These are phyloP conservation scores for Actinia tenebrosa DNA, from an alignment of 64 coral and sea anemone species.

Conservation along the genomic window DNA sequence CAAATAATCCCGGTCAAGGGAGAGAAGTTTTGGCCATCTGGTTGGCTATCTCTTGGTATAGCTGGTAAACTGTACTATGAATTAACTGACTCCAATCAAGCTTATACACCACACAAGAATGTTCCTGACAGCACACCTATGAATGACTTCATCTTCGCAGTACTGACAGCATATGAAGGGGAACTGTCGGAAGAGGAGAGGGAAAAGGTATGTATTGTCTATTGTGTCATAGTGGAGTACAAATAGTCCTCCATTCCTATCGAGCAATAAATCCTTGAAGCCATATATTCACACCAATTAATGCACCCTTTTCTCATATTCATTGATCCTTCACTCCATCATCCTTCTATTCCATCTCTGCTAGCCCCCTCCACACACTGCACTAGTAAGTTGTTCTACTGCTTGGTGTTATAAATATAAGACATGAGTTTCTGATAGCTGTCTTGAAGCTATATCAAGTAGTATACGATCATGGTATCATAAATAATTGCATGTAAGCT, in stretches of 20 bases:
- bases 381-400: no score
- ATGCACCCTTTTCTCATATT: no score
- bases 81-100: conserved; percentile 20
- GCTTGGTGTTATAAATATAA: no score
- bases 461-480: no score
- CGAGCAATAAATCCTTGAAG: not conserved
- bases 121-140: conserved; percentile 69
- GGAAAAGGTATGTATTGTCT: not conserved
- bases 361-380: no score
- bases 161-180: conserved; percentile 54
- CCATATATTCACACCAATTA: not conserved
- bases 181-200: conserved; percentile 32
- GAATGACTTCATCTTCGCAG: conserved; percentile 71
- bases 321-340: not conserved
- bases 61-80: conserved; percentile 78
- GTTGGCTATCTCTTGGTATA: conserved; percentile 66
- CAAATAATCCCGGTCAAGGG: conserved; percentile 74
- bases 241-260: not conserved
- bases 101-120: conserved; percentile 43
- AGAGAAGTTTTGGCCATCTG: conserved; percentile 37
- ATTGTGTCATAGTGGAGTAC: not conserved
- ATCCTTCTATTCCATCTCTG: no score
- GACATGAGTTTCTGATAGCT: no score
- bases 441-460: no score
- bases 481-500: no score